phyloP scores from a whole-genome alignment of 1,140 invertebrate species.

The Bombus polaris region DNA sequence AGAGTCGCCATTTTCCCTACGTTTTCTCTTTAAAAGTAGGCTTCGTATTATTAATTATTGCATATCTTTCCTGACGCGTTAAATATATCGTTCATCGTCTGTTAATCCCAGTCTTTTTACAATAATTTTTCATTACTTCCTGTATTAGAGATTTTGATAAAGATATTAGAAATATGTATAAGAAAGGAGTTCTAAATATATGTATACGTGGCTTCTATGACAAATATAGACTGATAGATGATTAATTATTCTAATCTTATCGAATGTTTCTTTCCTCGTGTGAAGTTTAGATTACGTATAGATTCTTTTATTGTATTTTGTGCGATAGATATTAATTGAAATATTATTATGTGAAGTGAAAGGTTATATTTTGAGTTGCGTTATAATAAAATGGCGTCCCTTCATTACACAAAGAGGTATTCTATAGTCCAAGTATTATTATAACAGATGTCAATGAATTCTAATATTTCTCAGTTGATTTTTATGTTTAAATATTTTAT shows the following conservation, averaged over 20 bases:
- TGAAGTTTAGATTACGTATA: background rate
- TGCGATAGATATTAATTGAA: background rate
- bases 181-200: background rate
- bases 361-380: conserved; percentile 16
- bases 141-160: background rate
- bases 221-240: background rate
- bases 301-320: background rate
- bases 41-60: conserved; percentile 3
- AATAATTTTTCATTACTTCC: background rate
- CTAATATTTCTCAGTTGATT: background rate
- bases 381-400: conserved; percentile 10
- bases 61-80: background rate
- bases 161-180: background rate
- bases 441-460: conserved; percentile 5
- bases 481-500: background rate
- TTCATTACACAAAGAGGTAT: background rate
- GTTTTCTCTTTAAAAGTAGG: conserved; percentile 29
- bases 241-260: background rate
- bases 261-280: background rate
- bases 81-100: background rate
- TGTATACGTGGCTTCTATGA: conserved; percentile 36
- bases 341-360: background rate
- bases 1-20: conserved; percentile 40
- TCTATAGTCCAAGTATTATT: background rate
- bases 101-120: background rate